These are phyloP conservation scores for Campylomormyrus numenius DNA, from an alignment of 2,113 vertebrate genomes.

Conservation along the genomic window DNA sequence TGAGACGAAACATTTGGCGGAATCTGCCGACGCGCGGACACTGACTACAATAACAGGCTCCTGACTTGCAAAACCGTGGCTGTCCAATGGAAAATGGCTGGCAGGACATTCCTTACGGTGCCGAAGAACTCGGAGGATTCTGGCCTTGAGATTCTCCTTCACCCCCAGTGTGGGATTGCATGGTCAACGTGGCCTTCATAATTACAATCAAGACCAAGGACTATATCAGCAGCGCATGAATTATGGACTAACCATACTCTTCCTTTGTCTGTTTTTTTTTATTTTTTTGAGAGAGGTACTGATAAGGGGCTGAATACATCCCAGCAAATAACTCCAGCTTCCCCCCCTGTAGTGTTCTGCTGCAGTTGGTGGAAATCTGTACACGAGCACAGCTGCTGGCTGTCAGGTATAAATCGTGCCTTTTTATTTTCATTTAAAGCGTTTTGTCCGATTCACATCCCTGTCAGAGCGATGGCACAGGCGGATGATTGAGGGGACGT, in stretches of 20 bases:
- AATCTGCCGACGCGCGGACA: not conserved
- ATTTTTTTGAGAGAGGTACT: not conserved
- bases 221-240: not conserved
- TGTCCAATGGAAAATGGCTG: not conserved
- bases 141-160: not conserved
- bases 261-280: not conserved
- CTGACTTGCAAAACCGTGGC: not conserved
- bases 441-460: not conserved
- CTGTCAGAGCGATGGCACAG: not conserved
- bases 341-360: not conserved
- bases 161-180: not conserved
- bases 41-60: not conserved
- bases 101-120: not conserved
- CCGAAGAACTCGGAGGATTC: not conserved
- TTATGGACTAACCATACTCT: not conserved
- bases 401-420: not conserved
- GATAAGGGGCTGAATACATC: not conserved
- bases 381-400: not conserved
- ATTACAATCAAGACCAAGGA: not conserved
- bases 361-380: not conserved
- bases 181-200: not conserved
- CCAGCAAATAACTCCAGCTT: not conserved
- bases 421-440: not conserved
- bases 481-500: not conserved
- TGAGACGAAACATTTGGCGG: not conserved